Base-by-base conservation (phyloP, 2,797 vertebrate genomes). In the Tympanoctomys barrerae region DNA sequence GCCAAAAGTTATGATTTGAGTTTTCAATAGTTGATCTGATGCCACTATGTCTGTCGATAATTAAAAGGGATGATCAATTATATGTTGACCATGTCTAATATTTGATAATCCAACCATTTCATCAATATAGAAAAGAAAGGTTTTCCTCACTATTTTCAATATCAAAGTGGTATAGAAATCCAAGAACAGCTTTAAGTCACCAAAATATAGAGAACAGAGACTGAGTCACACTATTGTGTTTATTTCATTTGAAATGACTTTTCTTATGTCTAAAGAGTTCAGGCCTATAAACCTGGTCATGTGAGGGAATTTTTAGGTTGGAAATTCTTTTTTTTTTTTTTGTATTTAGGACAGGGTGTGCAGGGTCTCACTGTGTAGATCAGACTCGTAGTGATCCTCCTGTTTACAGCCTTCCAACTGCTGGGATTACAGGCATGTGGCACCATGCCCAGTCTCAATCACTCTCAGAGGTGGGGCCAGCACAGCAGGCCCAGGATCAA, bases 1-100 rank as follows among this genome's bases (percentile, higher is more conserved):
- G 96, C 90, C 96, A 96, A 83, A 97, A 96, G 79, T 88, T 95
- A 95, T 57, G 92, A 96, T 95, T 95, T 97, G 96, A 94, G 89
- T 95, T 97, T 97, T 95, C 90, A 97, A 91, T 83, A 92, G 91
- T 90, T 96, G 93, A 97, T 93, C 90, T 57, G 95, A 68, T 77
- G 95, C 81, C 94, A 97, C 91, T 64, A 71, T 91, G 91, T 66
- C 95, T 96, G 94, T 96, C 90, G 93, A 96, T 92, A 95, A 97
- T 95, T 96, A 93, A 97, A 97, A 98, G 77, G 33, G 68, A 87
- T 75, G 85, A 93, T 93, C 91, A 94, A 90, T 97, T 96, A 94
- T 68, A 24, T 90, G 80, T 83, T 94, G 96, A 96, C 93, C 90
- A 96, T 94, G 97, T 91, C 70, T 94, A 96, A 77, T 94, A 90